These are phyloP conservation scores for Serripes groenlandicus DNA, from an alignment of 2,888 invertebrate species.

Conservation along the genomic window DNA sequence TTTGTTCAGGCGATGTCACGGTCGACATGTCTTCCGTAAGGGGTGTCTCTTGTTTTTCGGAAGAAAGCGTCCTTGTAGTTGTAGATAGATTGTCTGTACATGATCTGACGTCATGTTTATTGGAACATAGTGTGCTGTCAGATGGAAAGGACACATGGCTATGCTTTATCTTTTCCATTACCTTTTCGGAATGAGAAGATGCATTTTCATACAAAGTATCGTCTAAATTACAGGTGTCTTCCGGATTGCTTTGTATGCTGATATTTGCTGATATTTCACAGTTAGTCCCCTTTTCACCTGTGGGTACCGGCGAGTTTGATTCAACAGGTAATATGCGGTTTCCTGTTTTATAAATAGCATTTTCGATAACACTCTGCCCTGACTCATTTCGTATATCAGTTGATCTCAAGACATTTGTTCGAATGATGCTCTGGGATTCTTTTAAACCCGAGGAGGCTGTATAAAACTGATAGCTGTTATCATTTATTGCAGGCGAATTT, in stretches of 20 bases:
- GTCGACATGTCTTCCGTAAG: neutral
- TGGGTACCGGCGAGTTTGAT: neutral
- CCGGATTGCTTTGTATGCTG: neutral
- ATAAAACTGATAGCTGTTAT: slow-evolving; percentile 39
- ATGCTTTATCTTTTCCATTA: too few species aligned
- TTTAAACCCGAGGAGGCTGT: slow-evolving; percentile 25
- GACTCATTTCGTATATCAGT: slow-evolving; percentile 37
- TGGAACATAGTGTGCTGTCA: too few species aligned
- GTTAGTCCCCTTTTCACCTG: slow-evolving; percentile 5
- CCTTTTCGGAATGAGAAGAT: too few species aligned
- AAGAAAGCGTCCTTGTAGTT: too few species aligned
- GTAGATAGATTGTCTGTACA: too few species aligned
- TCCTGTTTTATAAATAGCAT: slow-evolving; percentile 59
- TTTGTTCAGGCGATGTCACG: neutral
- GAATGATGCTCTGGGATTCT: slow-evolving; percentile 35
- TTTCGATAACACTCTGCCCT: slow-evolving; percentile 47
- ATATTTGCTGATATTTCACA: neutral
- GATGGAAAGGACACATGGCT: too few species aligned
- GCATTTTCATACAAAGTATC: too few species aligned
- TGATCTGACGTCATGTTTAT: too few species aligned
- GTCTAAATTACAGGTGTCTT: neutral
- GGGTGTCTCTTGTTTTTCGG: too few species aligned
- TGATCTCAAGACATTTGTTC: slow-evolving; percentile 45
- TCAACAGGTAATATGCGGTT: slow-evolving; percentile 22
- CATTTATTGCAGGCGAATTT: slow-evolving; percentile 30